phyloP scores from a whole-genome alignment of 2,797 vertebrate genomes.

The Notolepis coatsorum region DNA sequence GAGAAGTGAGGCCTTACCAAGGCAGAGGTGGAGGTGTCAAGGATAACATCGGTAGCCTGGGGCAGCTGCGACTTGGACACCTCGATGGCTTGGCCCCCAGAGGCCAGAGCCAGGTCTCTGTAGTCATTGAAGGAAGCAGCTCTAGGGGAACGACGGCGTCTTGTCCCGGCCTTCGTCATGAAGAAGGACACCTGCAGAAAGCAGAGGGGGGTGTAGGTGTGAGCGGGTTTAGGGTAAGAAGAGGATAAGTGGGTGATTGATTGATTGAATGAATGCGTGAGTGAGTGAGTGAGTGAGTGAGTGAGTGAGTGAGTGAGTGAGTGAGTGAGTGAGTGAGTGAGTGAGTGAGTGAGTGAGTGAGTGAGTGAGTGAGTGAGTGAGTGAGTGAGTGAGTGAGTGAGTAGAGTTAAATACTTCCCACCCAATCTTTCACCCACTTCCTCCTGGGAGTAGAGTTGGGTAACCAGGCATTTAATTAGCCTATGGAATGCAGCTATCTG shows the following conservation, averaged over 20 bases:
- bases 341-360: background rate
- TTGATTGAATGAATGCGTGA: too few relatives aligned
- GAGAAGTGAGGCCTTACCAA: slow-evolving; percentile 67
- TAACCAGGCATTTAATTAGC: too few relatives aligned
- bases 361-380: background rate
- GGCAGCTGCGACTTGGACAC: slow-evolving; percentile 70
- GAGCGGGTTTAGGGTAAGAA: background rate
- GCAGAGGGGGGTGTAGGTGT: background rate
- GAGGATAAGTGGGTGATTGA: too few relatives aligned
- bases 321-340: too few relatives aligned
- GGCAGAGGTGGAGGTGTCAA: slow-evolving; percentile 80
- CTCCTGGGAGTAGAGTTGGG: too few relatives aligned
- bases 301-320: too few relatives aligned
- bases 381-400: background rate
- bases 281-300: too few relatives aligned
- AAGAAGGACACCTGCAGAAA: slow-evolving; percentile 73
- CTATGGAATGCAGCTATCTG: too few relatives aligned
- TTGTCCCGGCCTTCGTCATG: background rate
- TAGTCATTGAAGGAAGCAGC: slow-evolving; percentile 59
- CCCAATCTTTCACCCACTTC: too few relatives aligned
- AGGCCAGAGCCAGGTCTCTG: slow-evolving; percentile 72
- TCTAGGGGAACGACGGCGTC: slow-evolving; percentile 46
- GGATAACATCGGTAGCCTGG: slow-evolving; percentile 76
- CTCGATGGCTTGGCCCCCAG: slow-evolving; percentile 78
- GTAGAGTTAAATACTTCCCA: too few relatives aligned